phyloP scores from a whole-genome alignment of 2,797 vertebrate species.

The Tragopan temminckii region DNA sequence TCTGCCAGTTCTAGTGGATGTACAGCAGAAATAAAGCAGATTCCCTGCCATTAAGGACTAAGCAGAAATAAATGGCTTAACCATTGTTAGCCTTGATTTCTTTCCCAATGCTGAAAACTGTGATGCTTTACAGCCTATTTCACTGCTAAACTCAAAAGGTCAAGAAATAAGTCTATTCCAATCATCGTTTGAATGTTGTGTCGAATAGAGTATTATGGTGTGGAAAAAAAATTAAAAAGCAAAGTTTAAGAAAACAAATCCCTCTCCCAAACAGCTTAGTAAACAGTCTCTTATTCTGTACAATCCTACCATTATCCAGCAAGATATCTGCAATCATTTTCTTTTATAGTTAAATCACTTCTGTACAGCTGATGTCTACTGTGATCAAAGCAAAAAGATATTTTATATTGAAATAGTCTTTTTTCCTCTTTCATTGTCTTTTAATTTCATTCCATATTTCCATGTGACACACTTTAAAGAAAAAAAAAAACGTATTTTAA shows the following conservation, averaged over 20 bases:
- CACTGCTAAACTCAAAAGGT: background rate
- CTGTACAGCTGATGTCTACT: background rate
- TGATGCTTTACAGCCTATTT: background rate
- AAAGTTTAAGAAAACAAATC: background rate
- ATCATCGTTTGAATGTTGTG: background rate
- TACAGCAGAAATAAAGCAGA: background rate
- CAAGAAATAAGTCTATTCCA: background rate
- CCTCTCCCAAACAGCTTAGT: background rate
- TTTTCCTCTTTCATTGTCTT: background rate
- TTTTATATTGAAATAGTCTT: background rate
- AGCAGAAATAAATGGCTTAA: slow-evolving; percentile 15
- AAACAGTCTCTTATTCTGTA: fast-evolving
- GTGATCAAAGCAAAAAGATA: background rate
- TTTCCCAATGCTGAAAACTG: background rate
- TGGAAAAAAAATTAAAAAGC: background rate
- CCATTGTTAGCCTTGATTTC: background rate
- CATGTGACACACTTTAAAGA: background rate
- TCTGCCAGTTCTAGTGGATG: background rate
- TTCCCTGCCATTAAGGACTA: background rate
- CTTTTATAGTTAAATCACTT: background rate
- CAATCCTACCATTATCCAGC: background rate
- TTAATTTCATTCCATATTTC: background rate
- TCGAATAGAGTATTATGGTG: background rate
- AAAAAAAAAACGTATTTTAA: background rate
- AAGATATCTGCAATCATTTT: background rate